phyloP scores from a whole-genome alignment of 2,797 vertebrate species.

The Pipistrellus pygmaeus region DNA sequence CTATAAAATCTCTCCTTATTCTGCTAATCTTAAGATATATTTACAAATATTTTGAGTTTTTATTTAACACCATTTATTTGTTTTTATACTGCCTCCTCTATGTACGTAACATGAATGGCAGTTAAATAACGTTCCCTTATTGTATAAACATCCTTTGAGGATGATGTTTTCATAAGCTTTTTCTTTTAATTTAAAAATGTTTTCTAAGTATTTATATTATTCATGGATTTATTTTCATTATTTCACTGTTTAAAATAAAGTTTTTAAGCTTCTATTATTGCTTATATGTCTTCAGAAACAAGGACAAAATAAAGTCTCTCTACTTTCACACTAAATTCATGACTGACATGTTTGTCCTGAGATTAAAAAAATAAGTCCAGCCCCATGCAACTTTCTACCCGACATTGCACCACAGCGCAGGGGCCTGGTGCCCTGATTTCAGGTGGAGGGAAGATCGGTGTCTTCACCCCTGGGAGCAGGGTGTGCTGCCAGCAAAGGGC shows the following conservation, averaged over 20 bases:
- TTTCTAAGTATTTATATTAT: conserved; percentile 58
- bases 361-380: neutral
- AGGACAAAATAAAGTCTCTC: neutral
- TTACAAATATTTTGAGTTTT: conserved; percentile 76
- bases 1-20: neutral
- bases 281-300: conserved; percentile 49
- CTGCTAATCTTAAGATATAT: conserved; percentile 52
- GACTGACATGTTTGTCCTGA: neutral
- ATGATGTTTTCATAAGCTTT: conserved; percentile 55
- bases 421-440: neutral
- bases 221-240: conserved; percentile 43
- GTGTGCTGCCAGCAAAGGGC: neutral
- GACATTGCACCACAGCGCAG: neutral
- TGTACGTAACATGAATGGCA: conserved; percentile 62
- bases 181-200: conserved; percentile 65
- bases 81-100: conserved; percentile 58
- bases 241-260: conserved; percentile 51
- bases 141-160: conserved; percentile 65
- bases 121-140: conserved; percentile 66
- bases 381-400: neutral
- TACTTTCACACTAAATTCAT: conserved; percentile 40
- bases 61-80: conserved; percentile 67
- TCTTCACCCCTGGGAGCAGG: neutral
- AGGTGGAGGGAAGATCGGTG: neutral
- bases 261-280: neutral